phyloP scores from a whole-genome alignment of 1,140 invertebrate genomes.

The Globodera rostochiensis region DNA sequence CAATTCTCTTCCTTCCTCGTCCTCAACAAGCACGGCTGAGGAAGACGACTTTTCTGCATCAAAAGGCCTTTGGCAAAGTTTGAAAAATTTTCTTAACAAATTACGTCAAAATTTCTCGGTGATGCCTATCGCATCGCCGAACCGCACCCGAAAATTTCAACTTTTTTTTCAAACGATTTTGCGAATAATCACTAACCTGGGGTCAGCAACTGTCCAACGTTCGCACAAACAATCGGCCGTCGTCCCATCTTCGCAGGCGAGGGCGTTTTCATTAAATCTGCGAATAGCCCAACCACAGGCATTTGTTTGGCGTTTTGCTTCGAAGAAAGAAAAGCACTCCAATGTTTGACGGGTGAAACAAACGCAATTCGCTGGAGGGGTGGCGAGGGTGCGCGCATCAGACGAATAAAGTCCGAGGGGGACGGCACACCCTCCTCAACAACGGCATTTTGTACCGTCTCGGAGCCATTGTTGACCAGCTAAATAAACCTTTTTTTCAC shows the following conservation, averaged over 20 bases:
- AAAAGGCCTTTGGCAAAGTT: conserved; percentile 1
- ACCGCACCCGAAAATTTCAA: no score
- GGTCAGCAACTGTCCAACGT: neutral
- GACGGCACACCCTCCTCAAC: neutral
- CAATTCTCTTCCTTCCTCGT: conserved; percentile 2
- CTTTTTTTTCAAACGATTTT: neutral
- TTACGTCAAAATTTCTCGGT: neutral
- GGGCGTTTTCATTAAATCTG: conserved; percentile 1
- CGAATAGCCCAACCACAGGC: neutral
- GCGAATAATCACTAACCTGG: neutral
- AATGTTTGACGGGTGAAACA: neutral
- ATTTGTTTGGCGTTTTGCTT: neutral
- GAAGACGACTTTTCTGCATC: conserved; percentile 12
- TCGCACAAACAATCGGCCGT: neutral
- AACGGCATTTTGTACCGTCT: neutral
- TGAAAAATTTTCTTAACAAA: neutral
- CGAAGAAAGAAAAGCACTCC: neutral
- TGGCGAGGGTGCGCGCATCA: neutral
- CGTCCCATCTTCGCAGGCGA: neutral
- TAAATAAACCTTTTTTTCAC: neutral
- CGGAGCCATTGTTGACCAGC: neutral
- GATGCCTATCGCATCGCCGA: no score
- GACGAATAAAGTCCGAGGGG: neutral
- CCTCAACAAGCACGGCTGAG: neutral
- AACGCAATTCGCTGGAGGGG: neutral